Percentiles rank a stretch among this genome's conserved stretches.
Conservation (phyloP, 2,113 vertebrate species). For the Athene noctua region DNA sequence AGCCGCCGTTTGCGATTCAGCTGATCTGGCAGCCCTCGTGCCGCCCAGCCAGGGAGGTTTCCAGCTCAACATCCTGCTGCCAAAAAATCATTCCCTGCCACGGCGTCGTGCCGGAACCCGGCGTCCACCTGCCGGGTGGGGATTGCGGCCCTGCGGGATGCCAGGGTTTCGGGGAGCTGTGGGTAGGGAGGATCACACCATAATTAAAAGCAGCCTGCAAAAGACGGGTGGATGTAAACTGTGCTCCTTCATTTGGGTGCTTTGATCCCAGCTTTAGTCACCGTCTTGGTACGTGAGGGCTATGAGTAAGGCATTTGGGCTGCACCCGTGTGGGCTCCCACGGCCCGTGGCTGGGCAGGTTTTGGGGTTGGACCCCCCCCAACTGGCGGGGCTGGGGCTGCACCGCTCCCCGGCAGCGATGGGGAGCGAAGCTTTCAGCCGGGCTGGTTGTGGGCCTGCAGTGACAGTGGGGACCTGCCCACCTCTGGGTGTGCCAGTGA, state of each 20-base stretch:
- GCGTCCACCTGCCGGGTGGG: background rate
- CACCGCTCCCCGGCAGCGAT: accelerated
- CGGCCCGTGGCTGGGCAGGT: background rate
- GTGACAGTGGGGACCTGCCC: background rate
- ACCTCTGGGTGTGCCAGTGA: accelerated
- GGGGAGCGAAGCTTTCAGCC: background rate
- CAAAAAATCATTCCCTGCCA: background rate
- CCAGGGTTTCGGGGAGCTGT: background rate
- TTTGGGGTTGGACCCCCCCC: background rate
- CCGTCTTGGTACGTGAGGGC: constrained; percentile 21
- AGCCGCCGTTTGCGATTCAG: background rate
- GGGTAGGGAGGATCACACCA: background rate
- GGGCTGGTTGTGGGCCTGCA: background rate
- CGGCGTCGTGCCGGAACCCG: accelerated
- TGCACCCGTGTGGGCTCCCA: background rate
- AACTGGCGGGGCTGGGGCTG: background rate
- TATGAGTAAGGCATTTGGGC: background rate
- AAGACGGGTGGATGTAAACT: constrained; percentile 33
- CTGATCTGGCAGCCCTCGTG: background rate
- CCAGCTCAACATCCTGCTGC: background rate
- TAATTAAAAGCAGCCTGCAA: constrained; percentile 49
- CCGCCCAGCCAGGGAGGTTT: background rate
- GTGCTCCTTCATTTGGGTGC: constrained; percentile 6
- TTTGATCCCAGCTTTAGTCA: constrained; percentile 52
- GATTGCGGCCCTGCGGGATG: background rate